Evolutionary conservation across 1,140 invertebrate species (phyloP), one percentile per base, ranked within the genome.

Genomic region (Rhysida immarginata): DNA sequence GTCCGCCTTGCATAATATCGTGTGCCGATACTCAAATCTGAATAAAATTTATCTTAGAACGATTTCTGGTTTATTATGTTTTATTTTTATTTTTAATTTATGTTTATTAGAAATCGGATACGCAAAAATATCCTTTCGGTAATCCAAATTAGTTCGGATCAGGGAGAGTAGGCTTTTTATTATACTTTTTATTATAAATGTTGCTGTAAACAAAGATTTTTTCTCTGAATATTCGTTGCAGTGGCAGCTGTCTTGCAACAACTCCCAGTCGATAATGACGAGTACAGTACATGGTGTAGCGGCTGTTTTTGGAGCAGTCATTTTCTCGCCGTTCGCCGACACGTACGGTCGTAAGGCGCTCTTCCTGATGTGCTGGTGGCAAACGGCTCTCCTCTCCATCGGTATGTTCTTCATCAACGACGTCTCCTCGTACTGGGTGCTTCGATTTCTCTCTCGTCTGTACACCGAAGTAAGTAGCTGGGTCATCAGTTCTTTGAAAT

Each of bases 301-400:
- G 29, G 52, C 52, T 26, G 55, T 56, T 13, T 21, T 53, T n/a
- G 55, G 55, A 2, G 55, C 55, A n/a, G 44, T 56, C 46, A 18
- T 56, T 3, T 56, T 56, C 48, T 50, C 55, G 14, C 55, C 55
- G 1, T 56, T 56, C n/a, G 55, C 44, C 1, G 55, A 56, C 20
- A 52, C 48, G 18, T 56, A 56, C 29, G 55, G 55, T n/a, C 21
- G 55, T 20, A 56, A 56, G 27, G 52, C 55, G 5, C 48, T 56
- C 8, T 56, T 56, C 23, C 48, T 56, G 21, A 54, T 56, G 55
- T 50, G 48, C 3, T 56, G 55, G 41, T 56, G 55, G 29, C 55
- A 56, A 16, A 56, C 48, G 48, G 48, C 41, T 11, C 29, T 56
- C 3, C 29, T 56, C 13, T 51, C 55, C 1, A 20, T 56, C 16